Base-by-base conservation (phyloP, 2,797 vertebrate species). In the Rhodeus uyekii region DNA sequence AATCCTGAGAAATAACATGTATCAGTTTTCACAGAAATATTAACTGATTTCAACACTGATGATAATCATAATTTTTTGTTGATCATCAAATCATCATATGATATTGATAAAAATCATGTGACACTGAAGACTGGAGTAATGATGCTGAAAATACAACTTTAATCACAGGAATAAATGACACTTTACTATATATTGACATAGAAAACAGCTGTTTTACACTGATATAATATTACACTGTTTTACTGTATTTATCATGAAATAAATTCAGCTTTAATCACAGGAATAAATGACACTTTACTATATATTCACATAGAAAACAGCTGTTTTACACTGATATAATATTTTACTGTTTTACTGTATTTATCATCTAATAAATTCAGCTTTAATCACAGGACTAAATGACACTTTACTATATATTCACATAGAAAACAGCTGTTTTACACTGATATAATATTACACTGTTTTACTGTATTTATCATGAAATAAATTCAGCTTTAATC, bases 101-200 rank as follows among this genome's bases (percentile, higher is more conserved):
- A 65, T 0, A 3, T 1, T 65, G 34, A 65, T 38, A 6, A 64
- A 24, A 22, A n/a, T 65, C 63, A 65, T 64, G 32, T 64, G 61
- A 36, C 61, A 12, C 61, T 64, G 61, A 64, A 64, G 61, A 64
- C 61, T 64, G 63, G 34, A 65, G 34, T 6, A 38, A 65, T 65
- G 63, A 65, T 65, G 63, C 9, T 65, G 36, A 67, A 67, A 24
- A 63, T 9, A 4, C 55, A 58, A 9, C 8, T 53, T 53, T 53
- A 3, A 36, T 34, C 60, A n/a, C 34, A 39, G 12, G 39, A 67
- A 24, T 67, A 42, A 16, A 67, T 67, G 3, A 67, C 22, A 39
- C 0, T 67, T 67, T 39, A 39, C 6, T 34, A 5, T 2, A 65
- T 2, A 39, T 65, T 65, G 34, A 39, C 36, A 14, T 14, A 65